Conservation (phyloP, 2,797 vertebrate species). For the Intellagama lesueurii region DNA sequence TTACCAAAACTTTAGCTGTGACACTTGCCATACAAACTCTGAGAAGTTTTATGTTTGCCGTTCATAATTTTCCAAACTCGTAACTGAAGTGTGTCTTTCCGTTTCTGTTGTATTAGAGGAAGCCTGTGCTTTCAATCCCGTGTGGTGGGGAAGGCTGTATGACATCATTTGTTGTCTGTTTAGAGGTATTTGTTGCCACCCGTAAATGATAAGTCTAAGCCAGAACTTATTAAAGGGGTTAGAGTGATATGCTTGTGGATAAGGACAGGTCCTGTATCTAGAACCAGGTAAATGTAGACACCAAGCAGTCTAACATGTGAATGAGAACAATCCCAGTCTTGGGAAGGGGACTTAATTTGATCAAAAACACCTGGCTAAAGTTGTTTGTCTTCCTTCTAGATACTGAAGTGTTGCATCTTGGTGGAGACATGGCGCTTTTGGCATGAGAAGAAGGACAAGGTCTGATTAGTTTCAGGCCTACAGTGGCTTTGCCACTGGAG, state of each 20-base stretch:
- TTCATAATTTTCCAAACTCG: too few relatives aligned
- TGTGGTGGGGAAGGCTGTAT: neutral
- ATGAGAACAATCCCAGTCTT: neutral
- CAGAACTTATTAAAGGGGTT: neutral
- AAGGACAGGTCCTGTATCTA: neutral
- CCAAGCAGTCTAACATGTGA: neutral
- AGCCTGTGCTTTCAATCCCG: neutral
- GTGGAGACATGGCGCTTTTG: neutral
- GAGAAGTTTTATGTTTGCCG: too few relatives aligned
- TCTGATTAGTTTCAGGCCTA: too few relatives aligned
- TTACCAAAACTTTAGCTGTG: too few relatives aligned
- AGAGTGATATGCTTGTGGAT: neutral
- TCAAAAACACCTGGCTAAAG: neutral
- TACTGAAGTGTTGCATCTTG: neutral
- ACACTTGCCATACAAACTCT: too few relatives aligned
- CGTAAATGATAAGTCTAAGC: neutral
- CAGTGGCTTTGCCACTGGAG: too few relatives aligned
- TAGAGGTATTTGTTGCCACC: neutral
- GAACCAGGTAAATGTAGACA: too few relatives aligned
- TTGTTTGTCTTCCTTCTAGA: neutral
- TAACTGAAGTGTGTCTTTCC: neutral
- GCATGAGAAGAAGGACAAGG: neutral
- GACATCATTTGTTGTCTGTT: neutral
- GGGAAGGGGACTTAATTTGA: neutral
- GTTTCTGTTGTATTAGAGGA: neutral